Base-by-base conservation (phyloP, 35 echinoderm and acorn worm genomes). In the Anneissia japonica region DNA sequence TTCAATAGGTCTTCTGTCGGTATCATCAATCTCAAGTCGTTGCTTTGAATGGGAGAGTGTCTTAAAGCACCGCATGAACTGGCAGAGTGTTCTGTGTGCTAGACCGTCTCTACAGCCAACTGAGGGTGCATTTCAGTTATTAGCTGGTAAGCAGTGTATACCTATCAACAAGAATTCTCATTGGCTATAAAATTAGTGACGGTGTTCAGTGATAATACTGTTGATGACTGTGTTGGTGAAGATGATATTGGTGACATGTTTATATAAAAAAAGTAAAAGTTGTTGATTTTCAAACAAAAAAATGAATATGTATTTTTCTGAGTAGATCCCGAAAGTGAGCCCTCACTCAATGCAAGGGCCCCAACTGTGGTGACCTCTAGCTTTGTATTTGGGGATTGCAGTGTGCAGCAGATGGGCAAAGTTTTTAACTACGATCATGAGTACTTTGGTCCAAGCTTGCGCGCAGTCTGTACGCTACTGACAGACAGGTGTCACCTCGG, bases 351-450 rank as follows among this genome's bases (percentile, higher is more conserved):
- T 39, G 79, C 36, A 38, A 39, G 32, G 40, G 26, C 40, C 0
- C 17, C 38, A 23, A 81, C 37, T 37, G 9, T 9, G 28, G 79
- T 81, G 13, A n/a, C 79, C 7, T 38, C 41, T 13, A 46, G 55
- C 41, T 76, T 37, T 40, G 74, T 75, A 2, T 76, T 86, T 39
- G 74, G 89, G 0, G 89, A 90, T 11, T 90, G 88, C 36, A 34
- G 35, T 46, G 38, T 92, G 35, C 40, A 81, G 31, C 93, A 96
- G 83, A 40, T 98, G 78, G 91, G 77, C 30, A 83, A 89, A 46
- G 88, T 89, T 38, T 98, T 93, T 91, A 77, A 86, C 21, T 98
- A 98, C 40, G 92, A 98, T 30, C 90, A 94, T 81, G 95, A 94
- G 82, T 94, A 94, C 34, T 79, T 83, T 12, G 95, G 92, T 34